These are phyloP conservation scores for Andrena praecox DNA, from an alignment of 2,888 invertebrate genomes.

Conservation along the genomic window DNA sequence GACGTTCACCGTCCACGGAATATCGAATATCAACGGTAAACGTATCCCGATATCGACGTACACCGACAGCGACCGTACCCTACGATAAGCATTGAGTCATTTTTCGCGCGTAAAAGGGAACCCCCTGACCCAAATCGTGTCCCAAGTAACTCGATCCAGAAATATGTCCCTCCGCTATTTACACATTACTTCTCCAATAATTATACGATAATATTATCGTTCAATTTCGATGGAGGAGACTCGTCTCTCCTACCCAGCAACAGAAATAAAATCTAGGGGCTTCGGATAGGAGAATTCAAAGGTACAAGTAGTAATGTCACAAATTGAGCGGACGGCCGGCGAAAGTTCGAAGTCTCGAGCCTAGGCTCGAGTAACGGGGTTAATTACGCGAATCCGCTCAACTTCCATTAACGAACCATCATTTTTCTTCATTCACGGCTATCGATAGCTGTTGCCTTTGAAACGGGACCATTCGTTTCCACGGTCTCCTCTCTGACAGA, in stretches of 20 bases:
- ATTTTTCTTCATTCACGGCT: slow-evolving; percentile 16
- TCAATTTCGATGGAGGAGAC: neutral
- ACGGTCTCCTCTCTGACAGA: neutral
- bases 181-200: slow-evolving; percentile 6
- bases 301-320: neutral
- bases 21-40: slow-evolving; percentile 57
- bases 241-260: neutral
- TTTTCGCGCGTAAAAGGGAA: slow-evolving; percentile 12
- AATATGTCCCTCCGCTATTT: slow-evolving; percentile 1
- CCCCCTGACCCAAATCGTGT: slow-evolving; percentile 33
- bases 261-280: neutral
- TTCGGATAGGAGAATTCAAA: neutral
- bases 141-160: slow-evolving; percentile 19
- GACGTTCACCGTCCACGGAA: neutral
- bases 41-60: slow-evolving; percentile 1
- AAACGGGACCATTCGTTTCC: slow-evolving; percentile 18
- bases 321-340: neutral
- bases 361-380: slow-evolving; percentile 3
- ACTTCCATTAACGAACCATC: slow-evolving; percentile 5
- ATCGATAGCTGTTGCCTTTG: neutral
- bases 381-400: slow-evolving; percentile 22
- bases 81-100: slow-evolving; percentile 1
- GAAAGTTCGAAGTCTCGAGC: neutral
- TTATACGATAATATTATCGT: neutral
- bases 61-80: slow-evolving; percentile 25